Base-by-base conservation (phyloP, 2,797 vertebrate genomes). In the Dendrocincla fuliginosa region DNA sequence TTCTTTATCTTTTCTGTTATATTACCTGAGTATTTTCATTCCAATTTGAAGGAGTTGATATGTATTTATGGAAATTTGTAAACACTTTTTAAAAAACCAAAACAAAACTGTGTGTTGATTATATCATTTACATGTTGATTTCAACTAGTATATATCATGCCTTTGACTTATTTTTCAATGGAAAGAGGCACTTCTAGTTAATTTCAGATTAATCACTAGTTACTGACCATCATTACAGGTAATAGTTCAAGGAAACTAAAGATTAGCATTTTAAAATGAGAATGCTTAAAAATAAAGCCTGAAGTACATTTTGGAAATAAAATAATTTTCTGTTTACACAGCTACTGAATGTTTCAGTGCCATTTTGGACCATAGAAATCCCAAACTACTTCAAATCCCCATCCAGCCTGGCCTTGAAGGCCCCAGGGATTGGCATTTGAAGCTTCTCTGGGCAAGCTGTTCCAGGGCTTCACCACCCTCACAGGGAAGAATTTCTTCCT, bases 401-500 rank as follows among this genome's bases (percentile, higher is more conserved):
- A 56, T n/a, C 12, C 42, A 64, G 13, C 4, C 15, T 16, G 42
- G 11, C 5, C 22, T n/a, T 28, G 10, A 28, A 24, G 3, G 7
- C 15, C 44, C 18, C 15, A 71, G 19, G 23, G 16, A 35, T 23
- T 3, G 8, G 17, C 13, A 61, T 5, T 2, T 41, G 25, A 11
- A 22, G 6, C 13, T 53, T 8, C 22, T 33, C 39, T 47, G 30
- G 25, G 7, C 4, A 22, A 4, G 6, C 2, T 5, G 1, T 47
- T 11, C 13, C 30, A 25, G 13, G 6, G 16, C 9, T 16, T 47
- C 16, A 7, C 24, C 20, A 55, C 11, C 16, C 9, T 25, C 16
- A 12, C 20, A 55, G 11, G 2, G 2, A 41, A 27, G 25, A 32
- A 23, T 55, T 70, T 49, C 30, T 49, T 49, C 9, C 10, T 14